Evolutionary conservation across 2,113 vertebrate species (phyloP).

Genomic region (Dipodomys ordii): DNA sequence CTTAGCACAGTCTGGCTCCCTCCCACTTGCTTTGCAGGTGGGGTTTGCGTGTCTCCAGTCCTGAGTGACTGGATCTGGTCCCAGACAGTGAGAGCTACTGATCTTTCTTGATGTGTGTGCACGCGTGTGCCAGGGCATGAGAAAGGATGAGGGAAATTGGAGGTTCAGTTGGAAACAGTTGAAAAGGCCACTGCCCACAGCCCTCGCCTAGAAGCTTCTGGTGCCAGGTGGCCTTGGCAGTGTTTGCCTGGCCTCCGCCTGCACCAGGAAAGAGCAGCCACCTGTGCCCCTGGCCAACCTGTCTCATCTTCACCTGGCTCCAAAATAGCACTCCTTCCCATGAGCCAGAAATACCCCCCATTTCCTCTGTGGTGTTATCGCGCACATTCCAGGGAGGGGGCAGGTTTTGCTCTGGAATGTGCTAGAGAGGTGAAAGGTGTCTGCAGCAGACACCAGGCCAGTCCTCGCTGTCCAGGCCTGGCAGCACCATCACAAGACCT

Average conservation of each 20-base stretch:
- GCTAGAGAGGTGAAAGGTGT: background rate
- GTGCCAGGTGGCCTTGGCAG: no score
- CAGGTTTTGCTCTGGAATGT: background rate
- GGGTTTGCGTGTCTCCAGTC: background rate
- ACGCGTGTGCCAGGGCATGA: no score
- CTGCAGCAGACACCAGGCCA: rapidly evolving
- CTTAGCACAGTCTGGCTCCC: rapidly evolving
- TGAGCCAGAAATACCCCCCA: background rate
- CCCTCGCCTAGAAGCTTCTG: background rate
- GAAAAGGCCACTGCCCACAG: background rate
- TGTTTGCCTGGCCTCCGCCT: background rate
- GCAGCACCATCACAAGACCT: background rate
- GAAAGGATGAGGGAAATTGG: background rate
- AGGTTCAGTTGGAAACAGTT: no score
- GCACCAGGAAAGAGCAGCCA: background rate
- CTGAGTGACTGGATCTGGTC: background rate
- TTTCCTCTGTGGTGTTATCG: background rate
- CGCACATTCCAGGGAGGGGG: background rate
- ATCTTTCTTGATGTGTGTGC: background rate
- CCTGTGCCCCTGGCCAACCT: background rate
- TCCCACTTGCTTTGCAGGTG: background rate
- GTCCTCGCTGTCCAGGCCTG: rapidly evolving
- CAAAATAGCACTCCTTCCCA: background rate
- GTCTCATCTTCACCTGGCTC: background rate
- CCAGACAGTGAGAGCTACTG: background rate